A percentile compares a stretch with the other conserved stretches of the same genome.
These are phyloP conservation scores for Arctia plantaginis DNA, from an alignment of 2,888 invertebrate species.

Conservation along the genomic window DNA sequence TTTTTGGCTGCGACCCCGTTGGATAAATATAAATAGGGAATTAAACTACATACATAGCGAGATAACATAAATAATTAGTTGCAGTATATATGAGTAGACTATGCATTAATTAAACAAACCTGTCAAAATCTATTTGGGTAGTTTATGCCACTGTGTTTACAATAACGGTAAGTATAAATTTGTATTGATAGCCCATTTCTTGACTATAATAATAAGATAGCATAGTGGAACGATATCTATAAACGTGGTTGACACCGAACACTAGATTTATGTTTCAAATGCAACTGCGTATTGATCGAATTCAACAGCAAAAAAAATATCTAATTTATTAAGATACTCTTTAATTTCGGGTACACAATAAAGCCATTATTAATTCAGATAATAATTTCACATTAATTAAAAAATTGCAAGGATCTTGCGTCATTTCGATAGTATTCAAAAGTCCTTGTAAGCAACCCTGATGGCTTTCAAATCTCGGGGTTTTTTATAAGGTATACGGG, in stretches of 20 bases:
- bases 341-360: background rate
- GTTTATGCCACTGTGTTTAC: too few species aligned
- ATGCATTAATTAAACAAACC: background rate
- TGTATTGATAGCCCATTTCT: too few species aligned
- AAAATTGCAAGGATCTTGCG: background rate
- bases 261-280: background rate
- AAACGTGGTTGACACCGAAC: background rate
- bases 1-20: conserved; percentile 4
- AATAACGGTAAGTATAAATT: too few species aligned
- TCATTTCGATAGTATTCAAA: background rate
- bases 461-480: too few species aligned
- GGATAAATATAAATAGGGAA: conserved; percentile 5
- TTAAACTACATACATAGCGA: background rate
- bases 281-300: background rate
- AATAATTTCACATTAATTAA: background rate
- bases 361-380: background rate
- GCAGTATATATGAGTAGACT: background rate
- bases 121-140: background rate
- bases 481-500: too few species aligned
- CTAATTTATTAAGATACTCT: background rate
- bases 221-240: background rate
- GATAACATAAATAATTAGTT: background rate
- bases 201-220: background rate
- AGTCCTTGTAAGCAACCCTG: background rate
- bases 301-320: background rate